Conservation (phyloP, 2,797 vertebrate genomes). For the Halcyon smyrnensis region DNA sequence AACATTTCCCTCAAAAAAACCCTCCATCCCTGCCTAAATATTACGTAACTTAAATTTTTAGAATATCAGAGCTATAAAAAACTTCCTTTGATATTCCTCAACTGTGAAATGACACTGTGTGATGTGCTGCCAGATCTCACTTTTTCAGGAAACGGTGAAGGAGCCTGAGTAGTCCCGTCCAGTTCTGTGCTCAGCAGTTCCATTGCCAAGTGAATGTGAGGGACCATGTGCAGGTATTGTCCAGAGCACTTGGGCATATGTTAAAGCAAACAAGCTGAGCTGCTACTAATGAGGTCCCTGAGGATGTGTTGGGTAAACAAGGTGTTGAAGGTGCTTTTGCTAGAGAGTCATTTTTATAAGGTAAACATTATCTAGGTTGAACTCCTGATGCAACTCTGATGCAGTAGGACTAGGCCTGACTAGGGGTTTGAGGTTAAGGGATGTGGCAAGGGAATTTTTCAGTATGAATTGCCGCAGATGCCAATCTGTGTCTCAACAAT, state of each 20-base stretch:
- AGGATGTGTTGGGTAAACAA: background rate
- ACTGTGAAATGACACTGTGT: background rate
- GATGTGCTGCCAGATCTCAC: background rate
- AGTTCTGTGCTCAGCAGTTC: background rate
- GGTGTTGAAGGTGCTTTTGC: background rate
- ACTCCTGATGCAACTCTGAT: background rate
- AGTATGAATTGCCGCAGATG: background rate
- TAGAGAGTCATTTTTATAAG: background rate
- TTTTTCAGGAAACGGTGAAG: background rate
- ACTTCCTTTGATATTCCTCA: background rate
- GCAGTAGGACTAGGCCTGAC: background rate
- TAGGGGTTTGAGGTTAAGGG: background rate
- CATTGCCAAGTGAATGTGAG: fast-evolving
- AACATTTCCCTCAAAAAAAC: background rate
- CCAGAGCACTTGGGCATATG: background rate
- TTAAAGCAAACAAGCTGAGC: background rate
- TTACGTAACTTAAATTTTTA: background rate
- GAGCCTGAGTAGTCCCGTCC: background rate
- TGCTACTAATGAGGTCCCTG: background rate
- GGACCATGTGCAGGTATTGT: fast-evolving
- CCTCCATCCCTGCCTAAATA: background rate
- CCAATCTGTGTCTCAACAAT: background rate
- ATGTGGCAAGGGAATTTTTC: background rate
- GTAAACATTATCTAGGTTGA: background rate
- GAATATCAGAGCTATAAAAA: background rate